Base-by-base conservation (phyloP, 2,888 invertebrate species). In the Aphodius granarius region DNA sequence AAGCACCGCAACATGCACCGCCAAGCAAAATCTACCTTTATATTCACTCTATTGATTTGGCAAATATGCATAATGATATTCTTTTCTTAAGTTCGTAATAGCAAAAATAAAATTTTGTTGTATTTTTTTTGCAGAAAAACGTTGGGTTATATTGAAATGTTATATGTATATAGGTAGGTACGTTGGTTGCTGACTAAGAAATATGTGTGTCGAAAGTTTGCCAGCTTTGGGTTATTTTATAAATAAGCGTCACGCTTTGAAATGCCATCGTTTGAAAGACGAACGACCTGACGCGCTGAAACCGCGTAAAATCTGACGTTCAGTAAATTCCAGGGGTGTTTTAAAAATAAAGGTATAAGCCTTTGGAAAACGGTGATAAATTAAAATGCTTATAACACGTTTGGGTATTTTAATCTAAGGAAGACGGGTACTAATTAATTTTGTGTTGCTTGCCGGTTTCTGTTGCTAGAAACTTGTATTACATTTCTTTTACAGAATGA, bases 171-270 rank as follows among this genome's bases (percentile, higher is more conserved):
- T 43, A 6, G 1, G 43, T 9, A 9, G 43, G 6, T 13, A 13
- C 43, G 4, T 43, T 43, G 6, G 43, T 43, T 9, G 1, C 6
- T 43, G 43, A 43, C 43, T 13, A 43, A 43, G 43, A 43, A 13
- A 43, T 43, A 43, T 63, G 73, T 65, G 74, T 73, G 72, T 65
- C 76, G 66, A 71, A 65, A 23, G 71, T 43, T 66, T 73, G 76
- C 73, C 73, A 71, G 65, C 75, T 70, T 77, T 74, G 74, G 72
- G 72, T 65, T 76, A 76, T 77, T 77, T 77, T 77, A 77, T 77
- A 77, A 77, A 77, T 70, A 77, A 43, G 43, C 43, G 43, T 43
- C 43, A 43, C 13, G 43, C 43, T 43, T 43, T 43, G 43, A 3
- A 43, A 43, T 43, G 43, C 43, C 43, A 43, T 43, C 43, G 43